Conservation (phyloP, 2,113 vertebrate genomes). For the Vulpes lagopus region DNA sequence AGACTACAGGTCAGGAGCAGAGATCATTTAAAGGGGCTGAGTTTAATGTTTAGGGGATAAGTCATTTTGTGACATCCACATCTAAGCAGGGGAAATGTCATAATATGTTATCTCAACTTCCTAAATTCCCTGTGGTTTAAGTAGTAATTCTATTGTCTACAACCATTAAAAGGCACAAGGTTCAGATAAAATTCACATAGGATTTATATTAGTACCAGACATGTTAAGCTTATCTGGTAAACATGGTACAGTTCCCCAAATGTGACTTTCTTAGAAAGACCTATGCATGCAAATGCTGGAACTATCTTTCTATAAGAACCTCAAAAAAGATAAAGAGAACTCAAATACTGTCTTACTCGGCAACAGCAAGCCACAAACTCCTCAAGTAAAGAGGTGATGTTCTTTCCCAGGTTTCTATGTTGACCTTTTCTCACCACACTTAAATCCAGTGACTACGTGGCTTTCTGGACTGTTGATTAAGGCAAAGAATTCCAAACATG, state of each 20-base stretch:
- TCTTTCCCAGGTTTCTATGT: not conserved
- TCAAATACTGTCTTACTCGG: not conserved
- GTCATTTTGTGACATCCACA: not conserved
- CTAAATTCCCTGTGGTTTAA: not conserved
- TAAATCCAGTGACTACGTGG: not conserved
- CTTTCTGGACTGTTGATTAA: not conserved
- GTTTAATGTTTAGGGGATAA: not conserved
- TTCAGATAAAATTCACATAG: not conserved
- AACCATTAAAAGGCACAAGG: not conserved
- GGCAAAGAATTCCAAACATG: not conserved
- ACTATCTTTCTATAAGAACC: not conserved
- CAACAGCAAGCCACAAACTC: not conserved
- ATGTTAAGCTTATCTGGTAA: not conserved
- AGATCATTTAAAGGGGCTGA: not conserved
- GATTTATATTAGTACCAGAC: not conserved
- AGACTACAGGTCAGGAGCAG: not conserved
- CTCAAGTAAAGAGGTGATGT: not conserved
- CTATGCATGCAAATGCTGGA: not conserved
- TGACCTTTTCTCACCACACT: not conserved
- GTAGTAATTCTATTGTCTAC: not conserved
- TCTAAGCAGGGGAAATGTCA: not conserved
- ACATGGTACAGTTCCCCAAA: not conserved
- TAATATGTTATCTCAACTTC: not conserved
- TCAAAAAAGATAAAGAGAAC: not conserved
- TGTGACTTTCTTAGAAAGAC: constrained; percentile 23